A percentile compares a stretch with the other conserved stretches of the same genome.
These are phyloP conservation scores for Adelphocoris suturalis DNA, from an alignment of 2,888 invertebrate genomes.

Conservation along the genomic window DNA sequence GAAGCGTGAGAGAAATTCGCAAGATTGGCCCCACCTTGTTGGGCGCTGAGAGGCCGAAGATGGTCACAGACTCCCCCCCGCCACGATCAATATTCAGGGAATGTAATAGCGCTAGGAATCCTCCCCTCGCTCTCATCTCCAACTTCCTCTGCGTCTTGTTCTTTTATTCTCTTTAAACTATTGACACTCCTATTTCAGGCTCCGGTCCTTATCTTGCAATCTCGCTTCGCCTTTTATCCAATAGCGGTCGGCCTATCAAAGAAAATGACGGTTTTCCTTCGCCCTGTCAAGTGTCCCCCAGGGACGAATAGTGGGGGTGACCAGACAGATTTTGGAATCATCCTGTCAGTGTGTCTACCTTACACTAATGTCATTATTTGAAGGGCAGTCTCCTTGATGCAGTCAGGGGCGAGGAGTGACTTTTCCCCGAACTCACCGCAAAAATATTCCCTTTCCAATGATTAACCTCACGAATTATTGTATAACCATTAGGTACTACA, in stretches of 20 bases:
- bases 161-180: constrained; percentile 38
- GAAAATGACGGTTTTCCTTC: constrained; percentile 30
- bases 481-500: too few relatives aligned
- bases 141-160: neutral
- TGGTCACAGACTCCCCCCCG: constrained; percentile 6
- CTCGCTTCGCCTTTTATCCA: constrained; percentile 20
- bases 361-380: too few relatives aligned
- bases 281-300: neutral
- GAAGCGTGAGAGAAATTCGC: constrained; percentile 9
- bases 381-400: too few relatives aligned
- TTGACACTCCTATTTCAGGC: constrained; percentile 36
- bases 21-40: constrained; percentile 34
- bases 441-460: too few relatives aligned
- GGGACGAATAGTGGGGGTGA: neutral
- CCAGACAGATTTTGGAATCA: constrained; percentile 7
- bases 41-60: constrained; percentile 14
- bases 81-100: constrained; percentile 32
- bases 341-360: neutral
- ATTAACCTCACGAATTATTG: too few relatives aligned
- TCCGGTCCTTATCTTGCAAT: neutral
- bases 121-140: constrained; percentile 26
- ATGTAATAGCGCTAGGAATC: constrained; percentile 38
- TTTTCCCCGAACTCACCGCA: too few relatives aligned
- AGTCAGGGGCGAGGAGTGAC: too few relatives aligned
- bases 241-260: constrained; percentile 19